phyloP scores from a whole-genome alignment of 53 echinoderm and acorn worm genomes.

The Hippasteria phrygiana region DNA sequence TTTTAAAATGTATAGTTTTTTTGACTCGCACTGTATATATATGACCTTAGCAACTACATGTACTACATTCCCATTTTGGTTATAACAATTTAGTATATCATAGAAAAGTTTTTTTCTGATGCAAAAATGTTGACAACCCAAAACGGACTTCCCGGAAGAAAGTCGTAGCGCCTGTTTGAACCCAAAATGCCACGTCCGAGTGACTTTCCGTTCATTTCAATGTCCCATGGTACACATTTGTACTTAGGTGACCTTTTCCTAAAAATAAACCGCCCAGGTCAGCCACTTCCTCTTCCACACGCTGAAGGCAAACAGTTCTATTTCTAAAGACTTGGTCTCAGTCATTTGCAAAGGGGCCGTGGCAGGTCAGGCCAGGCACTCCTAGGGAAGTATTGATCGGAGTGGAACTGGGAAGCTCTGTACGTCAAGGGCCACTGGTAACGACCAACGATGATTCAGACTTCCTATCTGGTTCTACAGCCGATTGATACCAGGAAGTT shows the following conservation, averaged over 20 bases:
- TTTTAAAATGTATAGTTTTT: too few species aligned
- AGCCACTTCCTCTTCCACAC: background rate
- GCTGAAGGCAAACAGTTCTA: background rate
- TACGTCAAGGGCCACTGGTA: background rate
- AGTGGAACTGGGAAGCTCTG: background rate
- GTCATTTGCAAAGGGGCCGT: background rate
- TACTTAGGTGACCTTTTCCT: background rate
- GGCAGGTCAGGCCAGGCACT: background rate
- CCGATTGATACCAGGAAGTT: conserved; percentile 30
- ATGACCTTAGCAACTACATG: too few species aligned
- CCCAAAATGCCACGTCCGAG: too few species aligned
- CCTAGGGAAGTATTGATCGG: background rate
- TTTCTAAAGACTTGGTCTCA: background rate
- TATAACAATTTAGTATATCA: too few species aligned
- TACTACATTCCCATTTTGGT: too few species aligned
- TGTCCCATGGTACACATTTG: background rate
- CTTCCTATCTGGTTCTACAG: conserved; percentile 32
- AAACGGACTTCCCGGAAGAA: too few species aligned
- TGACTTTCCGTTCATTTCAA: background rate
- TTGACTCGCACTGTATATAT: too few species aligned
- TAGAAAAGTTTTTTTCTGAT: too few species aligned
- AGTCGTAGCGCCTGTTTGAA: too few species aligned
- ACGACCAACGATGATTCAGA: conserved; percentile 42
- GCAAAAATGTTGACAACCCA: too few species aligned
- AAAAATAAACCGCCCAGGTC: background rate